Base-by-base conservation (phyloP, 2,888 invertebrate genomes). In the Leptinotarsa peninsularis region DNA sequence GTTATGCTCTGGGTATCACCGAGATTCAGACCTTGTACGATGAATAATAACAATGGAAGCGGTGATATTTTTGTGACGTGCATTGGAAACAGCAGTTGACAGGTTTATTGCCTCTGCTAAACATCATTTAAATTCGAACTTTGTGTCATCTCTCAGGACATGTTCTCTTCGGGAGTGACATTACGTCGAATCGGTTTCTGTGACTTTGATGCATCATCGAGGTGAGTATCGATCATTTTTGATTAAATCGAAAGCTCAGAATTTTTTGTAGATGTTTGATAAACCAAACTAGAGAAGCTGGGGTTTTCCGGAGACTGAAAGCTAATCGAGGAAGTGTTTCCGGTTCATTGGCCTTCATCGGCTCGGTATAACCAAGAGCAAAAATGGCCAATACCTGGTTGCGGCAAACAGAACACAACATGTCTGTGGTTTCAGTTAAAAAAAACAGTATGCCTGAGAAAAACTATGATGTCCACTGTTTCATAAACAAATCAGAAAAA, bases 91-190 rank as follows among this genome's bases (percentile, higher is more conserved):
- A 82, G 83, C 80, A 78, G 81, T 81, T 85, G 87, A 87, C 87
- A 87, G 86, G 86, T 87, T 87, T 87, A 87, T 86, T 86, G 87
- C 85, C 80, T 82, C 81, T 83, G 82, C 84, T 82, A 83, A 84
- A 85, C 86, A 86, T 86, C 86, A 86, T 87, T 87, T 87, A 86
- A 87, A 86, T 86, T 86, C 86, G 85, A 85, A 80, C 85, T 84
- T 85, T 84, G 84, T 85, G 85, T 85, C 86, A 86, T 86, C 84
- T 85, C 83, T 83, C 81, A 84, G 81, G 82, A 79, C 76, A 71
- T 77, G 77, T 81, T 82, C 80, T 81, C 81, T 81, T 75, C 77
- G 74, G 74, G 70, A 72, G 74, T 82, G 82, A 82, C 83, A 80
- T 83, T 82, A 82, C 82, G 81, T 82, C 82, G 71, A 74, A 74